These are phyloP conservation scores for Dipodomys ordii DNA, from an alignment of 2,113 vertebrate genomes.

Conservation along the genomic window DNA sequence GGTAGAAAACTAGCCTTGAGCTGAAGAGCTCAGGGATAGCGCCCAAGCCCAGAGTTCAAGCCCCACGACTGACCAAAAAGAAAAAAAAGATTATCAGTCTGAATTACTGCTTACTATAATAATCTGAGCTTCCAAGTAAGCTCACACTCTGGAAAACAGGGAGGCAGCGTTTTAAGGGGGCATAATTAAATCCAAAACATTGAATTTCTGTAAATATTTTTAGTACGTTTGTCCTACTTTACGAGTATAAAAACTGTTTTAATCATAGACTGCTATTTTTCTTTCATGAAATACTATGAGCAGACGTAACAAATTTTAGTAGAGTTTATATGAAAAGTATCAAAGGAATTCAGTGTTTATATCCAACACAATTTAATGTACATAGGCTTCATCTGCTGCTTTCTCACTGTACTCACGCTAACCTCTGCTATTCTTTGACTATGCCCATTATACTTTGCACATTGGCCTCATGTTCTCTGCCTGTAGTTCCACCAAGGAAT, in stretches of 20 bases:
- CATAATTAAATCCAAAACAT: not conserved
- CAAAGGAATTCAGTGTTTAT: not conserved
- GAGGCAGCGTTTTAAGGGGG: not conserved
- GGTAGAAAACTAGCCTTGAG: too few species aligned
- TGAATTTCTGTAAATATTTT: not conserved
- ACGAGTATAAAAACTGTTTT: conserved; percentile 3
- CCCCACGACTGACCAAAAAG: too few species aligned
- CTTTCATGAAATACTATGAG: conserved; percentile 29
- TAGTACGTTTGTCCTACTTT: conserved; percentile 9
- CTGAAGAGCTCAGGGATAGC: too few species aligned
- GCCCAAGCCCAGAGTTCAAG: too few species aligned
- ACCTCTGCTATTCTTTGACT: not conserved
- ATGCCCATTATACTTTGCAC: not conserved
- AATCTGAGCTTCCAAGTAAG: not conserved
- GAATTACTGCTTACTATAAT: not conserved
- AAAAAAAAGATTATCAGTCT: too few species aligned
- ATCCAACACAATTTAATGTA: not conserved
- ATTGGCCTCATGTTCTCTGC: not conserved
- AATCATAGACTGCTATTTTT: conserved; percentile 41
- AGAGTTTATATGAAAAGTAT: not conserved
- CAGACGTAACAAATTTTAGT: conserved; percentile 30
- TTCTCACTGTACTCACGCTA: not conserved
- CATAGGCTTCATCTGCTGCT: not conserved
- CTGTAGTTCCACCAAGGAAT: conserved; percentile 17
- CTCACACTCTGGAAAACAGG: not conserved